Base-by-base conservation (phyloP, 2,113 vertebrate species). In the Pterocles burchelli region DNA sequence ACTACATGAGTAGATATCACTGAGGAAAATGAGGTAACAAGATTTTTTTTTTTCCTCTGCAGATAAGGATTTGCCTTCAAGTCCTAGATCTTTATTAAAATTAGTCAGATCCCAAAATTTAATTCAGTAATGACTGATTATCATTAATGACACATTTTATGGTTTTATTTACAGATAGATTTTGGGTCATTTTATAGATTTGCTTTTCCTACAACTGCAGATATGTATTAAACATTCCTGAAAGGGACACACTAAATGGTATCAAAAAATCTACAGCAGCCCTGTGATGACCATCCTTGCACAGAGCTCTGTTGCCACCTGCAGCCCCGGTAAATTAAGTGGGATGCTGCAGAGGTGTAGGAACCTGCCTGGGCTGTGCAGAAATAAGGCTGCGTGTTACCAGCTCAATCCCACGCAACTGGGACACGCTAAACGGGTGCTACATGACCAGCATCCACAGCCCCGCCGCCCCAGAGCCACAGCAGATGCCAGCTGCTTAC, bases 251-350 rank as follows among this genome's bases (percentile, higher is more conserved):
- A 34, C 13, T 57, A 58, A 15, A 4, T 0, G 1, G 8, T 31
- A 55, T 20, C 59, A 43, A 62, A 41, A 36, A 66, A 6, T 4
- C 26, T 71, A 7, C 29, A 41, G 72, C 43, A 70, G 36, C 13
- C 63, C 46, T 1, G 1, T 1, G 3, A 41, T 5, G 29, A 26
- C 7, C 22, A 51, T 5, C 7, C 10, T n/a, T 25, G 12, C 0
- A 0, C 49, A 88, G 58, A 80, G 63, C n/a, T 87, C 61, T 70
- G 22, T 55, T 63, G 65, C 34, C 20, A 36, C 48, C 34, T n/a
- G 58, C 17, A 93, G 66, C 33, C 15, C 24, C 31, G 2, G 62
- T 55, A 57, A 28, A 24, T 54, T 17, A 29, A 45, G 14, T 2
- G 15, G 45, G 61, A 36, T 41, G 12, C 22, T 57, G n/a, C 17